phyloP scores from a whole-genome alignment of 2,113 vertebrate species.

The Alosa alosa region DNA sequence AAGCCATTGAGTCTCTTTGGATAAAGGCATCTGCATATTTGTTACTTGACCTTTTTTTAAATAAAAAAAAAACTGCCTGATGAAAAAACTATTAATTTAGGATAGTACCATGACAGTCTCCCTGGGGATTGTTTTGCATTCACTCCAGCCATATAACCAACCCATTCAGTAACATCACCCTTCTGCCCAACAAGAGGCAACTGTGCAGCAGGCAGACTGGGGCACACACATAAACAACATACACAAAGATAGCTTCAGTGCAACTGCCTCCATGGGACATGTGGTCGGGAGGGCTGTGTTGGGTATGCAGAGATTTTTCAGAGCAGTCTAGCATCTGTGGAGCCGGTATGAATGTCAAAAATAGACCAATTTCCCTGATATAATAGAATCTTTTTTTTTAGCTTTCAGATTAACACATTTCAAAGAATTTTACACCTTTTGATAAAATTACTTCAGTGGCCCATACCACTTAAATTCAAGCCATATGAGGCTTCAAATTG shows the following conservation, averaged over 20 bases:
- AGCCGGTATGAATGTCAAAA: not conserved
- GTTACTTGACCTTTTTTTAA: no score
- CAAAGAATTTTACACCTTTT: not conserved
- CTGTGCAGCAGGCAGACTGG: not conserved
- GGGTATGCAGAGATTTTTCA: not conserved
- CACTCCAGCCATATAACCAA: slow-evolving; percentile 10
- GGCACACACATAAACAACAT: not conserved
- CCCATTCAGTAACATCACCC: not conserved
- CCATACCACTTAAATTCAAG: not conserved
- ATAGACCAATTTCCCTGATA: not conserved
- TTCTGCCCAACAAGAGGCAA: not conserved
- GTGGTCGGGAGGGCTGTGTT: not conserved
- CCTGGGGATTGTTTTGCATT: slow-evolving; percentile 8
- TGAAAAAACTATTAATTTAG: not conserved
- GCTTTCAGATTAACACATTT: not conserved
- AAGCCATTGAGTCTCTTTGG: no score
- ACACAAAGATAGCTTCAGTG: slow-evolving; percentile 14
- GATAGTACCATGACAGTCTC: not conserved
- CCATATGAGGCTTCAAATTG: not conserved
- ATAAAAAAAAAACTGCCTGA: not conserved
- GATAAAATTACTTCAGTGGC: not conserved
- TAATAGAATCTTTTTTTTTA: not conserved
- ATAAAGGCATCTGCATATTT: no score
- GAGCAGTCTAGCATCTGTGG: not conserved
- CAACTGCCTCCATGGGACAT: not conserved